Evolutionary conservation across 2,888 invertebrate genomes (phyloP).

Genomic region (Leptopilina myrica): DNA sequence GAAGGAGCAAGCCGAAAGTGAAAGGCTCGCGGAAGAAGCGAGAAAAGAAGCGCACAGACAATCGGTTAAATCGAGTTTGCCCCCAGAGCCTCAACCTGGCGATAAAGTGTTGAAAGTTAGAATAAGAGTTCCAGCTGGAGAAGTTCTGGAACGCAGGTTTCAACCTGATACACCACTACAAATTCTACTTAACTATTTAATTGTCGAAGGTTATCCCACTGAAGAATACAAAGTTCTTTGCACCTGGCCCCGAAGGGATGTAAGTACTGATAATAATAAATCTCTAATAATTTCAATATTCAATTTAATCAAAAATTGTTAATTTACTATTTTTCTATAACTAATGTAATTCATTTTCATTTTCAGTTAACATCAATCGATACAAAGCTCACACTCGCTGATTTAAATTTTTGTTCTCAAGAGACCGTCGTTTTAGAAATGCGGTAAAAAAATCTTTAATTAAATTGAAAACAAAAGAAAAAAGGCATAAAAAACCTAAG

Average conservation of each 20-base stretch:
- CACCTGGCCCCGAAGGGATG: constrained; percentile 96
- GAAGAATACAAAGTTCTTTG: constrained; percentile 94
- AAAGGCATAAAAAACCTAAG: constrained; percentile 65
- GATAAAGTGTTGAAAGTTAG: constrained; percentile 85
- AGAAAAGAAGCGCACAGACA: constrained; percentile 83
- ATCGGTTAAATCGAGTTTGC: constrained; percentile 83
- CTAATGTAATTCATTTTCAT: constrained; percentile 25
- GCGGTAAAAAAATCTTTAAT: constrained; percentile 81
- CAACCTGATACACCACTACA: constrained; percentile 80
- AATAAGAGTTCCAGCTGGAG: constrained; percentile 88
- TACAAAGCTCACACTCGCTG: constrained; percentile 85
- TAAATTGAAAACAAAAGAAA: constrained; percentile 53
- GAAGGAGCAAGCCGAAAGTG: constrained; percentile 85
- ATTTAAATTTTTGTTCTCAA: constrained; percentile 93
- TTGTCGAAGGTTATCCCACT: constrained; percentile 91
- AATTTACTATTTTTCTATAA: too few relatives aligned
- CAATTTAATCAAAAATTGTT: not conserved
- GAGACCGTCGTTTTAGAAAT: constrained; percentile 97
- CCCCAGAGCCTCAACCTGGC: constrained; percentile 83
- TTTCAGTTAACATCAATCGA: constrained; percentile 88
- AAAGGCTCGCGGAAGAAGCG: constrained; percentile 84
- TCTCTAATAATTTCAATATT: constrained; percentile 31
- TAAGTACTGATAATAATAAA: constrained; percentile 79
- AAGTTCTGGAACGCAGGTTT: constrained; percentile 88
- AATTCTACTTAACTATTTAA: constrained; percentile 91